phyloP scores from a whole-genome alignment of 2,113 vertebrate genomes.

The Paratilapia polleni region DNA sequence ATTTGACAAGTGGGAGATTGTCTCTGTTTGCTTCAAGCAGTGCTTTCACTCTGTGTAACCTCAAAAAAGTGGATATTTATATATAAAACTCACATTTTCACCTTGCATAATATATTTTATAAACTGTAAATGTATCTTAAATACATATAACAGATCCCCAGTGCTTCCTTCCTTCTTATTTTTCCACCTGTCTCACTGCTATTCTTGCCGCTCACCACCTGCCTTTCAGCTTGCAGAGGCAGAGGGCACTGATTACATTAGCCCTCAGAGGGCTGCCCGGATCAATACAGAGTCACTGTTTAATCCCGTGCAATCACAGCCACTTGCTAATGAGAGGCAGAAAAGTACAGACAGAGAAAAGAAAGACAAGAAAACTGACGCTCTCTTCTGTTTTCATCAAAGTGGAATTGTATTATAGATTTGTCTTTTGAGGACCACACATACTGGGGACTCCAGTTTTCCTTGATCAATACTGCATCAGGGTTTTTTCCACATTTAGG shows the following conservation, averaged over 20 bases:
- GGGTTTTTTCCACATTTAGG: conserved; percentile 26
- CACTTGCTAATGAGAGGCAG: conserved; percentile 89
- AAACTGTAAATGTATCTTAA: background rate
- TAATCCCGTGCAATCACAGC: conserved; percentile 94
- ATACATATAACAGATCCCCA: background rate
- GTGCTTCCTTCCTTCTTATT: conserved; percentile 6
- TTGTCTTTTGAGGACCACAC: conserved; percentile 34
- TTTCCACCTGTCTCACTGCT: conserved; percentile 50
- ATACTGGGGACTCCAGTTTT: conserved; percentile 12
- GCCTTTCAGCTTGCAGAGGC: conserved; percentile 78
- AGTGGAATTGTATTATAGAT: conserved; percentile 58
- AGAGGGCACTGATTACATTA: conserved; percentile 90
- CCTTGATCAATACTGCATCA: conserved; percentile 46
- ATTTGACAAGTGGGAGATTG: conserved; percentile 34
- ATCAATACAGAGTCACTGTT: conserved; percentile 93
- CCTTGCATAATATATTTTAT: background rate
- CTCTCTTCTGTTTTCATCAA: conserved; percentile 21
- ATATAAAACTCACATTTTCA: background rate
- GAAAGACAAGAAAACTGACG: conserved; percentile 34
- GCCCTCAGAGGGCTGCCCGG: conserved; percentile 87
- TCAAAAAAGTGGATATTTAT: background rate
- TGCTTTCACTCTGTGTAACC: conserved; percentile 38
- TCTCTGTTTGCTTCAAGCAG: conserved; percentile 30
- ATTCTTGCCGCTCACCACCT: conserved; percentile 81
- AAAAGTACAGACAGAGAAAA: conserved; percentile 63